phyloP scores from a whole-genome alignment of 2,113 vertebrate genomes.

The Probosciger aterrimus region DNA sequence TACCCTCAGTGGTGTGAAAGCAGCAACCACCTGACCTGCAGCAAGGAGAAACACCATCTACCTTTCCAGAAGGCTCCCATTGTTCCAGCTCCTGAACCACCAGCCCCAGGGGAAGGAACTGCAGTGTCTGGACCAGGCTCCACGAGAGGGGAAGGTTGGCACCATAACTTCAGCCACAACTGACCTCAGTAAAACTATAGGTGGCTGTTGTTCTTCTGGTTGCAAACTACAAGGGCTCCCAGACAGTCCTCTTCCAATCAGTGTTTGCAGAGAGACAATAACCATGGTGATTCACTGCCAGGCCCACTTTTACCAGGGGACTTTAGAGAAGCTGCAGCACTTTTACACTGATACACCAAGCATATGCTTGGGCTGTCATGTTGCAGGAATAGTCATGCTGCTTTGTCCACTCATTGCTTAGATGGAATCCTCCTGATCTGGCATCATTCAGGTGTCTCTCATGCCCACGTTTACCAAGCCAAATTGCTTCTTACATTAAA shows the following conservation, averaged over 20 bases:
- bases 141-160: fast-evolving
- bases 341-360: not conserved
- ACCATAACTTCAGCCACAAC: not conserved
- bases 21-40: not conserved
- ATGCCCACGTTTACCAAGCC: not conserved
- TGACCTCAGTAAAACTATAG: not conserved
- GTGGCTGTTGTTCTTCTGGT: not conserved
- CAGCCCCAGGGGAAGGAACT: not conserved
- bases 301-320: not conserved
- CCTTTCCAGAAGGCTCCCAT: not conserved
- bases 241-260: not conserved
- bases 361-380: not conserved
- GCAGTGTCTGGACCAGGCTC: not conserved
- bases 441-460: not conserved
- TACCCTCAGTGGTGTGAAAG: not conserved
- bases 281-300: not conserved
- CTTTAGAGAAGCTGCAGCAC: not conserved
- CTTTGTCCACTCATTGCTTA: not conserved
- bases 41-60: not conserved
- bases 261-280: not conserved
- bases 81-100: not conserved
- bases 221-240: not conserved
- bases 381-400: not conserved
- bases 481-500: not conserved
- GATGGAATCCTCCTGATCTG: not conserved